Conservation (phyloP, 2,797 vertebrate genomes). For the Coluber constrictor region DNA sequence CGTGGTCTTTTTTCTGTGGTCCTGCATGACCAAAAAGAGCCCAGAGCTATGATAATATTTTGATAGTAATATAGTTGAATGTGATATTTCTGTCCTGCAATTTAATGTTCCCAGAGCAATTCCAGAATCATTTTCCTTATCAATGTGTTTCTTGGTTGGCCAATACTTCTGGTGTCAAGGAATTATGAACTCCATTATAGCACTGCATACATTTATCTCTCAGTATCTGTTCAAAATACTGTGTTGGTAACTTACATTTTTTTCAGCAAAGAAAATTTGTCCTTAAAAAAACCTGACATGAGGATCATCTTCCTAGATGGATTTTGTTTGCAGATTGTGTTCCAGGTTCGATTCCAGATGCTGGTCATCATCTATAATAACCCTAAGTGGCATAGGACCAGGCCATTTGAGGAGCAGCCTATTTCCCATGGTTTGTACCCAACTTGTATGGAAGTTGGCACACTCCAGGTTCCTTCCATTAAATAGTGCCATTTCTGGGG, state of each 20-base stretch:
- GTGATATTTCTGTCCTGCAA: slow-evolving; percentile 14
- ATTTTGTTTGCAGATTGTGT: neutral
- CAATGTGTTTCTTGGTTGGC: neutral
- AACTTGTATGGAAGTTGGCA: neutral
- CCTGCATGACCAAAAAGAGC: neutral
- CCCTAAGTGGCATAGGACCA: neutral
- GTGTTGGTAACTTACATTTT: neutral
- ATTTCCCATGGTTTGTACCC: neutral
- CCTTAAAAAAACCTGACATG: neutral
- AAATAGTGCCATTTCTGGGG: neutral
- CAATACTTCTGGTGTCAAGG: neutral
- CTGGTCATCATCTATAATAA: neutral
- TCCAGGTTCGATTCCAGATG: neutral
- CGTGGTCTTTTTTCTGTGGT: neutral
- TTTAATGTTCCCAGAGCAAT: neutral
- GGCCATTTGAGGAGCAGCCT: neutral
- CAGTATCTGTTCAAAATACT: neutral
- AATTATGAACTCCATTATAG: neutral
- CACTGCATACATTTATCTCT: neutral
- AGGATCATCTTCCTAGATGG: neutral
- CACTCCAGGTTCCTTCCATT: neutral
- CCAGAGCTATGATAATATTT: neutral
- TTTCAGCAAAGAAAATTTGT: neutral
- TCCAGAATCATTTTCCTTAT: neutral
- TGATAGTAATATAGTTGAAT: neutral